Evolutionary conservation across 2,113 vertebrate genomes (phyloP).

Genomic region (Lycocorax pyrrhopterus): DNA sequence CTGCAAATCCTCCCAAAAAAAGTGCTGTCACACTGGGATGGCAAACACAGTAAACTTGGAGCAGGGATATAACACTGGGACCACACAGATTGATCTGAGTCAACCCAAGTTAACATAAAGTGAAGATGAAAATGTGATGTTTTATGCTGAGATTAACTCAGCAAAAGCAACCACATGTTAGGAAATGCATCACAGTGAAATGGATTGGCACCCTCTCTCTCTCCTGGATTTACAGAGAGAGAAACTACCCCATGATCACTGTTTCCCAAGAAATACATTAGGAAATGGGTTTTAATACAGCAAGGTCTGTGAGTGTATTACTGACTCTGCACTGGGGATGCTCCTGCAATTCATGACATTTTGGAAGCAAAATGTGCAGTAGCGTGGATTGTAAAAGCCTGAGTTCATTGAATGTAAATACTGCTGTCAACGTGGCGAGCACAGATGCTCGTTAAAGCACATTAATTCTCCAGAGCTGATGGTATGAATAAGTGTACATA

Average conservation of each 20-base stretch:
- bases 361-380: not conserved
- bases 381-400: not conserved
- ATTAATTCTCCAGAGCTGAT: not conserved
- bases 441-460: not conserved
- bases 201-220: not conserved
- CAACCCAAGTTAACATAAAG: not conserved
- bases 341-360: not conserved
- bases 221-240: not conserved
- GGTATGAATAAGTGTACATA: not conserved
- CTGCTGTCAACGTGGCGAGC: rapidly evolving
- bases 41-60: not conserved
- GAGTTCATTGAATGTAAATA: not conserved
- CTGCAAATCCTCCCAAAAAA: not conserved
- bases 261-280: not conserved
- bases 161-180: not conserved
- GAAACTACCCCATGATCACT: not conserved
- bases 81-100: not conserved
- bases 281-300: not conserved
- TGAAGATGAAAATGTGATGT: not conserved
- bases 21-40: not conserved
- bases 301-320: not conserved
- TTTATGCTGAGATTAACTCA: not conserved
- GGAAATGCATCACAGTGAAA: not conserved
- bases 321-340: not conserved
- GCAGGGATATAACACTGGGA: not conserved